These are phyloP conservation scores for Choreutis nemorana DNA, from an alignment of 2,888 invertebrate genomes.

Conservation along the genomic window DNA sequence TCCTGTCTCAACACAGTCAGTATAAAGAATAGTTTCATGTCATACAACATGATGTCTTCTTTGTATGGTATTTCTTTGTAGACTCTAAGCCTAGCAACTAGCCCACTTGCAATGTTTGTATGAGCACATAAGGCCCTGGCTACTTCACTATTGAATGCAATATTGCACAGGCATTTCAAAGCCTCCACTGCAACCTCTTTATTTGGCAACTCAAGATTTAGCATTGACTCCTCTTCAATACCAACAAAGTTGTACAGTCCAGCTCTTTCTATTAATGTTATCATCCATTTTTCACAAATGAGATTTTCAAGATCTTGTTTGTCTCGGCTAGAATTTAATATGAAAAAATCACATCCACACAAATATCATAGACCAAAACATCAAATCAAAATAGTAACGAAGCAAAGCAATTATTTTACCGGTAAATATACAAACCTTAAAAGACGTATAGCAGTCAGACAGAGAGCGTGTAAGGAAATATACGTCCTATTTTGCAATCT, in stretches of 20 bases:
- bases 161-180: conserved; percentile 88
- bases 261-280: conserved; percentile 72
- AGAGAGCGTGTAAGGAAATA: conserved; percentile 52
- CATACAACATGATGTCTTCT: conserved; percentile 81
- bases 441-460: conserved; percentile 69
- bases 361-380: neutral
- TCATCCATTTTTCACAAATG: conserved; percentile 73
- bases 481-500: conserved; percentile 58
- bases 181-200: conserved; percentile 77
- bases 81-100: conserved; percentile 75
- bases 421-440: conserved; percentile 65
- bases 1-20: conserved; percentile 83
- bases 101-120: conserved; percentile 73
- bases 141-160: conserved; percentile 76
- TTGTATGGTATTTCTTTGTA: conserved; percentile 71
- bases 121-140: conserved; percentile 52
- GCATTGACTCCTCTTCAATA: conserved; percentile 32
- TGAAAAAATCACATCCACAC: neutral
- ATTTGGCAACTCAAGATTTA: conserved; percentile 36
- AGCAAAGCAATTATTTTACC: conserved; percentile 1
- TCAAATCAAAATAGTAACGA: neutral
- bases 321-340: too few species aligned
- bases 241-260: conserved; percentile 60
- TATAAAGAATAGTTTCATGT: conserved; percentile 88
- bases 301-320: conserved; percentile 74